Percentiles rank a stretch among this genome's conserved stretches.
Conservation (phyloP, 1,140 invertebrate species). For the Formica exsecta region DNA sequence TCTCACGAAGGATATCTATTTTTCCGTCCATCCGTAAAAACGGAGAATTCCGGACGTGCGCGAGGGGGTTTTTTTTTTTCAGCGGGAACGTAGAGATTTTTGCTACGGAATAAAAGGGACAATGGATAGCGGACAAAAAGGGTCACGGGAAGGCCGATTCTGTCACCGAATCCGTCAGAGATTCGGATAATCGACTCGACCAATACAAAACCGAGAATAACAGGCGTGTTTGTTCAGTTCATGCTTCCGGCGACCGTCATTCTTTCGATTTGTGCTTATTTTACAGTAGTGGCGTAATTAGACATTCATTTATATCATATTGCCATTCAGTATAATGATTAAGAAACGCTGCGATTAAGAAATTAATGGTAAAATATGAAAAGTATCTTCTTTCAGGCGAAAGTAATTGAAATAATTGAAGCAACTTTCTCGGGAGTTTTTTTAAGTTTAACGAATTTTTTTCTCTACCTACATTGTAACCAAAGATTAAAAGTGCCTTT, state of each 20-base stretch:
- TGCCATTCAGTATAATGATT: background rate
- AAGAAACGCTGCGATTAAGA: background rate
- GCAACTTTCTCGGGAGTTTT: background rate
- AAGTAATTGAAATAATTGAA: background rate
- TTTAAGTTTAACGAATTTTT: constrained; percentile 21
- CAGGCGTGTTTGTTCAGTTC: constrained; percentile 22
- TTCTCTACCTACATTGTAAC: too few relatives aligned
- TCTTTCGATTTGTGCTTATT: background rate
- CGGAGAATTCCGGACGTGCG: constrained; percentile 48
- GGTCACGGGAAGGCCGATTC: background rate
- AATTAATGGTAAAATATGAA: background rate
- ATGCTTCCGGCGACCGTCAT: background rate
- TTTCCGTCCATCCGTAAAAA: constrained; percentile 57
- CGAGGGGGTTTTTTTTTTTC: constrained; percentile 32
- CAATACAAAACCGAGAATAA: constrained; percentile 41
- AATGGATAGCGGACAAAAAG: constrained; percentile 40
- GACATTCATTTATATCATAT: too few relatives aligned
- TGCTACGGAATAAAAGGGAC: constrained; percentile 25
- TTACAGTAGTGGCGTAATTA: background rate
- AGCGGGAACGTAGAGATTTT: constrained; percentile 36
- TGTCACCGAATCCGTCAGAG: constrained; percentile 40
- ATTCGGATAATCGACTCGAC: constrained; percentile 7
- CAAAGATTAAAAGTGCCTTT: constrained; percentile 2
- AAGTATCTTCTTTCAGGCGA: background rate
- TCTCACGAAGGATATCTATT: constrained; percentile 35